Evolutionary conservation across 2,888 invertebrate species (phyloP).

Genomic region (Serrognathus titanus): DNA sequence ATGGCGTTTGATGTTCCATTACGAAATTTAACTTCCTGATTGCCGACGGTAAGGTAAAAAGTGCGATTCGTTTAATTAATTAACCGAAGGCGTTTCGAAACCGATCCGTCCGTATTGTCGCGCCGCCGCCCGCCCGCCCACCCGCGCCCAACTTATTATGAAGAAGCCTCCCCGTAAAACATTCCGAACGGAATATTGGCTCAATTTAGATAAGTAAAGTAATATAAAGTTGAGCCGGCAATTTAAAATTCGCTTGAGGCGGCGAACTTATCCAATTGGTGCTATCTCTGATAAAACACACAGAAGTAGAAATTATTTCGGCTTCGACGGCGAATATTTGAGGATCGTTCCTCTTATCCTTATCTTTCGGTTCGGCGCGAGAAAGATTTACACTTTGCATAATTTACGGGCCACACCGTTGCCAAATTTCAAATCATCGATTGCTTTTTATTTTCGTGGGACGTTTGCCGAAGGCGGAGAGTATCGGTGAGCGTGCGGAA

Average conservation of each 20-base stretch:
- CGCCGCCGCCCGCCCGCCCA: not conserved
- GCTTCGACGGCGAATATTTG: conserved; percentile 2
- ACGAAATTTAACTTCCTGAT: no score
- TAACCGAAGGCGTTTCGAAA: no score
- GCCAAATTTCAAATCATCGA: no score
- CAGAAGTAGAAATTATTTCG: conserved; percentile 45
- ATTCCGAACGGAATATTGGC: conserved; percentile 38
- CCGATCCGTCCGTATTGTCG: not conserved
- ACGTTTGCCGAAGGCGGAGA: no score
- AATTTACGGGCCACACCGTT: no score
- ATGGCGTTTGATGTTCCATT: no score
- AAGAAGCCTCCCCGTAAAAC: conserved; percentile 4
- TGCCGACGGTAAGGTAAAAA: no score
- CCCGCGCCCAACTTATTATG: not conserved
- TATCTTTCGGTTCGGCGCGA: not conserved
- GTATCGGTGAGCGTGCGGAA: no score
- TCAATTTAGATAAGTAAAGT: conserved; percentile 51
- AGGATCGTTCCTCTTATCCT: not conserved
- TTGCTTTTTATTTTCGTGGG: no score
- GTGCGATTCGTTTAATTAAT: no score
- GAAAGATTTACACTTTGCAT: no score
- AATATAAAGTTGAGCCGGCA: conserved; percentile 48
- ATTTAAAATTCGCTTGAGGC: conserved; percentile 50
- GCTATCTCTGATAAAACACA: conserved; percentile 48
- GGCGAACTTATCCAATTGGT: conserved; percentile 48